Evolutionary conservation across 2,113 vertebrate species (phyloP).

Genomic region (Zosterops hypoxanthus): DNA sequence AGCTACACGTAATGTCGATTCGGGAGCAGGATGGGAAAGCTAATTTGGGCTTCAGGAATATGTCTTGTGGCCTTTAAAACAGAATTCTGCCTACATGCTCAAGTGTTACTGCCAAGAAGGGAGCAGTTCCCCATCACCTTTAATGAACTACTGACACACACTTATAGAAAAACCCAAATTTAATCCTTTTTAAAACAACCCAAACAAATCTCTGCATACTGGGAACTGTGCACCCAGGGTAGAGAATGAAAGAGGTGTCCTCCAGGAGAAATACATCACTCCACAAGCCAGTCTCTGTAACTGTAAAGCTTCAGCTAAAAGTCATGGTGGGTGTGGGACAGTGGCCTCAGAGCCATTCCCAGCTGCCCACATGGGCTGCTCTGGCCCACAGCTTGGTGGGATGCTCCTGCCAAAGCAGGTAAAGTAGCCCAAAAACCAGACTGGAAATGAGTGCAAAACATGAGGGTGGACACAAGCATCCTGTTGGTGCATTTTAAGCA

Average conservation of each 20-base stretch:
- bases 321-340: accelerated
- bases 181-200: not conserved
- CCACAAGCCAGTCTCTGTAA: not conserved
- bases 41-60: not conserved
- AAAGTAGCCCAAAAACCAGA: not conserved
- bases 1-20: not conserved
- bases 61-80: not conserved
- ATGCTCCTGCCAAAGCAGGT: not conserved
- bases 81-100: not conserved
- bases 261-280: not conserved
- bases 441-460: not conserved
- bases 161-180: not conserved
- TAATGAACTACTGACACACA: not conserved
- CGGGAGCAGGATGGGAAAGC: not conserved
- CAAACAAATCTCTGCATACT: not conserved
- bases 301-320: not conserved
- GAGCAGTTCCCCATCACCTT: not conserved
- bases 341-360: not conserved
- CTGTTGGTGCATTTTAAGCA: not conserved
- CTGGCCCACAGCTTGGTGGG: not conserved
- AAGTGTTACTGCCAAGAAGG: not conserved
- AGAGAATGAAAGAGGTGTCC: not conserved
- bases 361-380: not conserved
- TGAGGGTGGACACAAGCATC: not conserved
- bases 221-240: not conserved